Base-by-base conservation (phyloP, 2,888 invertebrate genomes). In the Papilio elwesi region DNA sequence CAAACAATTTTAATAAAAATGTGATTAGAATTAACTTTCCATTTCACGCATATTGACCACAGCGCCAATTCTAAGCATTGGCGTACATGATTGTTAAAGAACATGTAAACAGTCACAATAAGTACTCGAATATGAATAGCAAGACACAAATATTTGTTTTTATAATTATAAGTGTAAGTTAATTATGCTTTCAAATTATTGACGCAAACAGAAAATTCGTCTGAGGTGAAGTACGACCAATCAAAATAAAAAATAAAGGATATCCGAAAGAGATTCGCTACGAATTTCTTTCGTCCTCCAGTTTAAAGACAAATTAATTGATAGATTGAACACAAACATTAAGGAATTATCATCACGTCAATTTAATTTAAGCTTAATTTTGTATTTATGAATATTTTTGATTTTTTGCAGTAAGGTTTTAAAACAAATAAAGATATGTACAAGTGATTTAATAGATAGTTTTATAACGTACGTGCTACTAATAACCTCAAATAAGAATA, bases 1-100 rank as follows among this genome's bases (percentile, higher is more conserved):
- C 47, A 26, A 70, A 74, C 4, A 68, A 75, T 11, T 76, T 73
- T 51, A 65, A 69, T 5, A 72, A 52, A 69, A 12, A 59, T 38
- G 38, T n/a, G 38, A 12, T 49, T 10, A 43, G 47, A 6, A 57
- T 4, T 2, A 15, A 7, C 16, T 49, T 59, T 49, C 36, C 38
- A 68, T 68, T 68, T 59, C 68, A 68, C 15, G 68, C 48, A 57
- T 36, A 7, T 11, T 9, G 15, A 68, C 49, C 49, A 0, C 26
- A 64, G 12, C 15, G 26, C n/a, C 38, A 38, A n/a, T 51, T 55
- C 10, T 11, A 53, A 43, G 11, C 6, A 43, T 16, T 52, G 13
- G 10, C 8, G 9, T 52, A 47, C 15, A 26, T 7, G 0, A 66
- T 15, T n/a, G 12, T 16, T 15, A 47, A 16, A 13, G 15, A 59